Evolutionary conservation across 2,113 vertebrate species (phyloP).

Genomic region (chimpanzee (Pan troglodytes)): DNA sequence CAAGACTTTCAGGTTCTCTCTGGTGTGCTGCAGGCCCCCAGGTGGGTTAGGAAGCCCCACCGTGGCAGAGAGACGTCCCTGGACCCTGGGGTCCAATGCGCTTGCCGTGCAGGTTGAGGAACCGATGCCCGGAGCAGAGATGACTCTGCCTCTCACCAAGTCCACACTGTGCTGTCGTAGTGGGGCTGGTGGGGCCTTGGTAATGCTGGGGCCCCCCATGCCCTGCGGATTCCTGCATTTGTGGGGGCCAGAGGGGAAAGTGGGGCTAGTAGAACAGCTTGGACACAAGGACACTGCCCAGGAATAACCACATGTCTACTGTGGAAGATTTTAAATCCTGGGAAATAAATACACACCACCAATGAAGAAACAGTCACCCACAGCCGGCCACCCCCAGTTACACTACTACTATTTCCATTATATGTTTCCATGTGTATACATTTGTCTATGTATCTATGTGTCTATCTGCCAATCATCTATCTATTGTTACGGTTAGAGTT

Average conservation of each 20-base stretch:
- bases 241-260: background rate
- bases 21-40: background rate
- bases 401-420: too few species aligned
- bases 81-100: background rate
- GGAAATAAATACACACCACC: background rate
- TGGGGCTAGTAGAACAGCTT: background rate
- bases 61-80: background rate
- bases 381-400: too few species aligned
- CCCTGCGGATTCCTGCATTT: background rate
- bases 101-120: background rate
- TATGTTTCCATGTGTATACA: too few species aligned
- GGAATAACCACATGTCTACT: background rate
- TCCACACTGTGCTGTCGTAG: too few species aligned
- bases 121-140: background rate
- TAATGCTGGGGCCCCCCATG: too few species aligned
- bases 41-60: background rate
- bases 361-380: background rate
- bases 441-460: too few species aligned
- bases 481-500: background rate
- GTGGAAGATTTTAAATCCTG: background rate
- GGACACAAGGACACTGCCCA: background rate
- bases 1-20: background rate
- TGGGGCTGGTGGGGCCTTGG: too few species aligned
- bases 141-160: background rate
- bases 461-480: too few species aligned